Percentiles rank a stretch among this genome's conserved stretches.
phyloP scores from a whole-genome alignment of 2,113 vertebrate species.

The Micronycteris hirsuta region DNA sequence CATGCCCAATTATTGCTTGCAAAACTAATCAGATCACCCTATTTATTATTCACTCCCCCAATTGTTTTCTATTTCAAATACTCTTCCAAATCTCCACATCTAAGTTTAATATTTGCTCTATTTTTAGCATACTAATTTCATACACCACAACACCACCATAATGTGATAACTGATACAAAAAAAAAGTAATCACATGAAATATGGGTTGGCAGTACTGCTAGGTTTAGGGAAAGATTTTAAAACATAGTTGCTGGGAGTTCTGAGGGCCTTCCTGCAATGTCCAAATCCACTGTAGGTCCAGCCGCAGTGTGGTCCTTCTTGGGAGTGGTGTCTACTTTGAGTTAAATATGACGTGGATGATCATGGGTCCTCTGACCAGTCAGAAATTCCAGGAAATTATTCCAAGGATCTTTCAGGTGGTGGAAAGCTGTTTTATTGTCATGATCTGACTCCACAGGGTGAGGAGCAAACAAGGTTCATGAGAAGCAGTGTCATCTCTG shows the following conservation, averaged over 20 bases:
- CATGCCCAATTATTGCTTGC: background rate
- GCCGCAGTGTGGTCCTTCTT: background rate
- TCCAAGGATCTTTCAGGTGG: background rate
- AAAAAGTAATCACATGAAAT: background rate
- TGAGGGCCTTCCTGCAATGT: background rate
- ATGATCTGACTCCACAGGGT: background rate
- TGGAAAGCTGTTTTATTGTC: background rate
- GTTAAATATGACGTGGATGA: background rate
- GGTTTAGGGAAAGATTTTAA: background rate
- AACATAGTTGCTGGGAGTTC: background rate
- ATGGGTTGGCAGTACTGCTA: background rate
- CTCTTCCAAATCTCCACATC: background rate
- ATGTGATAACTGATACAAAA: background rate
- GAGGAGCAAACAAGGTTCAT: background rate
- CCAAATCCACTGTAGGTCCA: background rate
- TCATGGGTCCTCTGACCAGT: too few relatives aligned
- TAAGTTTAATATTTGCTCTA: background rate
- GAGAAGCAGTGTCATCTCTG: background rate
- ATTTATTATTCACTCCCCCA: background rate
- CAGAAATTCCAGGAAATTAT: background rate
- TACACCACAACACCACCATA: background rate
- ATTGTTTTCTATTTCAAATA: background rate
- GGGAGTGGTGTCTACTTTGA: background rate
- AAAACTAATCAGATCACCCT: background rate
- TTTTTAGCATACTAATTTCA: background rate